Base-by-base conservation (phyloP, 2,113 vertebrate species). In the Mobula birostris region DNA sequence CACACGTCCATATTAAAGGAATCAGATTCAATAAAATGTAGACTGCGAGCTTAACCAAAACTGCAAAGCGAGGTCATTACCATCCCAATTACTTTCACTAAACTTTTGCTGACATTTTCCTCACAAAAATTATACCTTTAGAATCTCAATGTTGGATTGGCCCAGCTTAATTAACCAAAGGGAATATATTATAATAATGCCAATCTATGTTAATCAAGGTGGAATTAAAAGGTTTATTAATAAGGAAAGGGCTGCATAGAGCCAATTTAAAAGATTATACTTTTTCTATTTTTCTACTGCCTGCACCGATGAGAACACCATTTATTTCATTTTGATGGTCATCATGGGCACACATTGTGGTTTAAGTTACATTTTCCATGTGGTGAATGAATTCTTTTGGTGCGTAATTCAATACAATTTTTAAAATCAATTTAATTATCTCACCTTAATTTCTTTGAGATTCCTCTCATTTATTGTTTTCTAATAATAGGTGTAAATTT, bases 1-100 rank as follows among this genome's bases (percentile, higher is more conserved):
- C 94, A 95, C 94, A 95, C 96, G 96, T 94, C 96, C 96, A 96
- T 96, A 96, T 95, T 95, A 95, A 97, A 97, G 95, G 97, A 94
- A 96, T 97, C 96, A 96, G 96, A 96, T 96, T 79, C 94, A 94
- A 95, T 96, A 94, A 96, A 94, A 95, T 96, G 96, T 96, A 96
- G 96, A 24, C 94, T 94, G 94, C 61, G 95, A 95, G 95, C 95
- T 95, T 95, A 96, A 94, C 95, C 96, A 96, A 94, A n/a, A 94
- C 7, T 74, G 68, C 91, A 94, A 93, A 12, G 8, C 94, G 96
- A 94, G 96, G 95, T 96, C 94, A 95, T 95, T 95, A 83, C 94
- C 94, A 96, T 95, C 29, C 61, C 94, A 8, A 94, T 96, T 58
- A 87, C 87, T 94, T 94, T 87, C 0, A 66, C 48, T 80, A 93